Percentiles rank a stretch among this genome's conserved stretches.
These are phyloP conservation scores for Apostichopus japonicus DNA, from an alignment of 35 echinoderm and acorn worm species.

Conservation along the genomic window DNA sequence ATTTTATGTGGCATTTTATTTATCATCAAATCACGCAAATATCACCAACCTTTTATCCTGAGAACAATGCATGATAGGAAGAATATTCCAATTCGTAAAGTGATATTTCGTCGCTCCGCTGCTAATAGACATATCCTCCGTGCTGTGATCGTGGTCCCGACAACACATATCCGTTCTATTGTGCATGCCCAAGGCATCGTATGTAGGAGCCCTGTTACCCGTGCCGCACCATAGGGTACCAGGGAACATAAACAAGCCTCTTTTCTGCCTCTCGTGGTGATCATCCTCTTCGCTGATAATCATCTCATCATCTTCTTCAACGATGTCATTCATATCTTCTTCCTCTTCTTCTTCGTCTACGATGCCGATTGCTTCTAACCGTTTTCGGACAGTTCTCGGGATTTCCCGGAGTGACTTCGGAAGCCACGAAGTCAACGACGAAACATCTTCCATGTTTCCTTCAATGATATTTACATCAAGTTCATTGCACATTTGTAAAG, in stretches of 20 bases:
- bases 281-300: neutral
- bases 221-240: conserved; percentile 53
- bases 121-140: neutral
- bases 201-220: conserved; percentile 34
- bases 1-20: too few relatives aligned
- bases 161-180: conserved; percentile 47
- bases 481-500: conserved; percentile 31
- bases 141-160: conserved; percentile 25
- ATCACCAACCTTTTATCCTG: too few relatives aligned
- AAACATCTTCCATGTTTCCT: neutral
- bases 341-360: conserved; percentile 12
- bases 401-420: neutral
- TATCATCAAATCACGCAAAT: too few relatives aligned
- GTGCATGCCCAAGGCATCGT: conserved; percentile 15
- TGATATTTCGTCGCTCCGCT: conserved; percentile 32
- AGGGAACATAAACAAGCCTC: conserved; percentile 56
- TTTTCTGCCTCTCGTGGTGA: conserved; percentile 15
- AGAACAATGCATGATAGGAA: too few relatives aligned
- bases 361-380: conserved; percentile 3
- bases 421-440: neutral
- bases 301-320: neutral
- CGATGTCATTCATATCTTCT: conserved; percentile 15
- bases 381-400: neutral
- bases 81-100: neutral
- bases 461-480: neutral